Percentiles rank a stretch among this genome's conserved stretches.
Conservation (phyloP, 2,888 invertebrate species). For the Eupithecia abbreviata region DNA sequence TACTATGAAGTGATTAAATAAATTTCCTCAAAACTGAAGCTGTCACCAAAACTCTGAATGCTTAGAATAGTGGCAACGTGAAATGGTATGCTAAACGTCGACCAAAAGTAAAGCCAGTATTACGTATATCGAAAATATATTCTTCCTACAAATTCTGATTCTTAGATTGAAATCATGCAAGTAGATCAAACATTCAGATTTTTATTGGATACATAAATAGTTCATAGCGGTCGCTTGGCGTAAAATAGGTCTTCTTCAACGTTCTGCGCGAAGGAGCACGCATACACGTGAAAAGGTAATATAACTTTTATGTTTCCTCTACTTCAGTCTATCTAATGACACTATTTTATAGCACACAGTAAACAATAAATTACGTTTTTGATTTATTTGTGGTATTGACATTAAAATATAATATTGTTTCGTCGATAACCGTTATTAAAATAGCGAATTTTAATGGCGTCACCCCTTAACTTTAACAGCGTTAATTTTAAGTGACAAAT, state of each 20-base stretch:
- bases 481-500: constrained; percentile 1
- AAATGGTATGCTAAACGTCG: background rate
- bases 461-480: background rate
- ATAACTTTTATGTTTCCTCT: constrained; percentile 78
- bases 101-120: background rate
- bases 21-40: background rate
- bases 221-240: constrained; percentile 58
- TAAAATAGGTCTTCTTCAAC: constrained; percentile 17
- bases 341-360: constrained; percentile 69
- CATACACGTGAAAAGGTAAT: constrained; percentile 76
- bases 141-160: background rate
- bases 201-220: constrained; percentile 46
- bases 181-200: background rate
- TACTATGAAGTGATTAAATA: too few relatives aligned
- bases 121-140: background rate
- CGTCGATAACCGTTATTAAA: constrained; percentile 33
- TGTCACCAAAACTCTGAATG: background rate
- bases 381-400: constrained; percentile 65
- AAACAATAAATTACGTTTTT: constrained; percentile 72
- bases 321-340: constrained; percentile 60
- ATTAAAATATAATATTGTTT: constrained; percentile 44
- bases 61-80: background rate
- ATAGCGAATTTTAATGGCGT: constrained; percentile 23
- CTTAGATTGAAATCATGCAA: background rate
- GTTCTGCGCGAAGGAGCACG: constrained; percentile 62